Evolutionary conservation across 2,797 vertebrate species (phyloP).

Genomic region (Perodicticus potto): DNA sequence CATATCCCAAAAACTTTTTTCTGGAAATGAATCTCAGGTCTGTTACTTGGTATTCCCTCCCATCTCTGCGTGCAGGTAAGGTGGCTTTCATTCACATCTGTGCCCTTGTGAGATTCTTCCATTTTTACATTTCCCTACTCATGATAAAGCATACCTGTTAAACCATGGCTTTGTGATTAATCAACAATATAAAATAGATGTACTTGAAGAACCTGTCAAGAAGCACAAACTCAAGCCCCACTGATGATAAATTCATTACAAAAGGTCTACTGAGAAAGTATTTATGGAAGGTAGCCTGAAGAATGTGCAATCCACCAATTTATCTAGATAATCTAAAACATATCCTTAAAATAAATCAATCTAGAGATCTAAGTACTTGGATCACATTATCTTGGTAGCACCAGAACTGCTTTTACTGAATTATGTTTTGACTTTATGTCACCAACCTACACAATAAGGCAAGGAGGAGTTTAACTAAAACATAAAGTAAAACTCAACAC

Average conservation of each 20-base stretch:
- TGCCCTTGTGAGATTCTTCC: background rate
- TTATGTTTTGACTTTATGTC: background rate
- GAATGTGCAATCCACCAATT: background rate
- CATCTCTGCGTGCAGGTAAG: background rate
- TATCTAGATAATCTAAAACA: slow-evolving; percentile 6
- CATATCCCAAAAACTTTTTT: background rate
- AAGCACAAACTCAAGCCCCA: slow-evolving; percentile 39
- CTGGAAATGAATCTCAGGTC: background rate
- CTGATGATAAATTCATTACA: slow-evolving; percentile 3
- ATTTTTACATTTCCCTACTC: background rate
- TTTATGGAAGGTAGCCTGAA: slow-evolving; percentile 1
- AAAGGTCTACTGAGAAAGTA: slow-evolving; percentile 17
- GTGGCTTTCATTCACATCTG: slow-evolving; percentile 19
- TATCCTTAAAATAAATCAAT: slow-evolving; percentile 21
- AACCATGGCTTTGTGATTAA: slow-evolving; percentile 23
- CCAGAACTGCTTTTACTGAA: slow-evolving; percentile 53
- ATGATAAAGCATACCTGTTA: background rate
- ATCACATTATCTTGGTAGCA: background rate
- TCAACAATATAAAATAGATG: slow-evolving; percentile 10
- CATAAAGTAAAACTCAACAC: background rate
- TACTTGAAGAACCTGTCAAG: background rate
- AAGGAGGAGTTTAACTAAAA: slow-evolving; percentile 1
- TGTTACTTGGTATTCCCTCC: background rate
- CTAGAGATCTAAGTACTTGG: background rate
- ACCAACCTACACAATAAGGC: background rate